Base-by-base conservation (phyloP, 92 coral and sea anemone genomes). In the Metridium senile region DNA sequence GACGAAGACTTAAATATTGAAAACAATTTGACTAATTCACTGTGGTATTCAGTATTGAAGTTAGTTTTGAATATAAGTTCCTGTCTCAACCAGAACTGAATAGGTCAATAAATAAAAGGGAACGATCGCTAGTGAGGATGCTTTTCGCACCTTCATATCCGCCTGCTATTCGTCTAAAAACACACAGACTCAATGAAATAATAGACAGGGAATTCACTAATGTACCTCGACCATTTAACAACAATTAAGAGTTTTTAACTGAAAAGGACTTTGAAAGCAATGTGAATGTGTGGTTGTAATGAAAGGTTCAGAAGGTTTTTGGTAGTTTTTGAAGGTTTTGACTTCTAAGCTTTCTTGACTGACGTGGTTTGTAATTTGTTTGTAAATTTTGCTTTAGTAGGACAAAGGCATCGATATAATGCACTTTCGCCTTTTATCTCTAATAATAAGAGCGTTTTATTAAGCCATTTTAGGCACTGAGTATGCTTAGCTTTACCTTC, bases 401-500 rank as follows among this genome's bases (percentile, higher is more conserved):
- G 78, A 73, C 78, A 73, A 73, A 39, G 19, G 33, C 53, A 22
- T 33, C 68, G 8, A 46, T 20, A 19, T 73, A 73, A 73, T 58
- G 54, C 56, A 66, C 66, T 77, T 77, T 35, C 21, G 45, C 61
- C 58, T 56, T 77, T 77, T 77, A 66, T 77, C 82, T 66, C 26
- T 32, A 0, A 26, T 67, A 54, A 77, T 66, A 66, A 20, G 66
- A 28, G 10, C 74, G 49, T 46, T 77, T 76, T 77, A 66, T 66
- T 47, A 77, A 56, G 81, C 74, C 82, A 66, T 62, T 77, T 77
- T 77, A 23, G 61, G 71, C 32, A 17, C n/a, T n/a, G n/a, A n/a
- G 61, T 79, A 68, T 79, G 33, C 21, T 61, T 35, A 67, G 61
- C 29, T 56, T 70, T 74, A 28, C 10, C 45, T 28, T 59, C 49